Evolutionary conservation across 37 sponge, comb jelly and placozoan genomes (phyloP).

Genomic region (Haliclona indistincta): DNA sequence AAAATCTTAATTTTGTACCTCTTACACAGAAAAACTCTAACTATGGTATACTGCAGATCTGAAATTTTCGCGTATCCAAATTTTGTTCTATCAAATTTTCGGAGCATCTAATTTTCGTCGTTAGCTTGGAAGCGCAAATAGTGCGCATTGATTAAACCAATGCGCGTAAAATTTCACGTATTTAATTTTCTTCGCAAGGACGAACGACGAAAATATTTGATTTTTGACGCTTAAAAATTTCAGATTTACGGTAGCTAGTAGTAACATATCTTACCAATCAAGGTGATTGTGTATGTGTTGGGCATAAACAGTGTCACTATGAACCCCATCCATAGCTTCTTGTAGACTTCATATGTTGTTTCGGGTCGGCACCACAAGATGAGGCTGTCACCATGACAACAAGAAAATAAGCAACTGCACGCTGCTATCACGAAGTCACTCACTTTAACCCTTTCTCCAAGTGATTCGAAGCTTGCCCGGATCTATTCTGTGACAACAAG

Average conservation of each 20-base stretch:
- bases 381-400: constrained; percentile 41
- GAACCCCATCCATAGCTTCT: constrained; percentile 38
- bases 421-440: not conserved
- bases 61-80: too few species aligned
- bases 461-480: constrained; percentile 32
- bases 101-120: too few species aligned
- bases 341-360: constrained; percentile 67
- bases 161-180: too few species aligned
- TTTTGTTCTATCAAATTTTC: too few species aligned
- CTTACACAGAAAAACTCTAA: not conserved
- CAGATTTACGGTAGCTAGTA: not conserved
- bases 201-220: too few species aligned
- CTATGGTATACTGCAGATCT: not conserved
- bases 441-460: constrained; percentile 77
- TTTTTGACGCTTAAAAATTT: too few species aligned
- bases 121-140: too few species aligned
- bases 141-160: too few species aligned
- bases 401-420: not conserved
- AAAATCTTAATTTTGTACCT: not conserved
- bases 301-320: constrained; percentile 56
- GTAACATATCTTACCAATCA: constrained; percentile 44
- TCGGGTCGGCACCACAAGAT: constrained; percentile 68
- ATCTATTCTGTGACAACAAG: constrained; percentile 32
- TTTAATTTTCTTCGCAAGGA: too few species aligned
- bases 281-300: constrained; percentile 34